Percentiles rank a stretch among this genome's conserved stretches.
Conservation (phyloP, 1,140 invertebrate species). For the Dreissena rostriformis region DNA sequence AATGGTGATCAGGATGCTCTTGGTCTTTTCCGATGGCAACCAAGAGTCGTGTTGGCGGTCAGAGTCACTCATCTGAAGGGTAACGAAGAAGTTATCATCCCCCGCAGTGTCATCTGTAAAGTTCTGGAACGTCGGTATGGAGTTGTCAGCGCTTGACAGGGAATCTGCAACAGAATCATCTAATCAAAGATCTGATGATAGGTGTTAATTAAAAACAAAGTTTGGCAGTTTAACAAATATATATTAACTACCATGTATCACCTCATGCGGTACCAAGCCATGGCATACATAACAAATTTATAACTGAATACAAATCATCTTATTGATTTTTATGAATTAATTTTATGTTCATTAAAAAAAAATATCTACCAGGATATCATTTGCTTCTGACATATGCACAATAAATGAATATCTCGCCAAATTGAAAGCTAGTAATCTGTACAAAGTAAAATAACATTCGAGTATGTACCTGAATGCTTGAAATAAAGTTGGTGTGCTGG, state of each 20-base stretch:
- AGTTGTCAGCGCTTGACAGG: slow-evolving; percentile 21
- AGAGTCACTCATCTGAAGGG: slow-evolving; percentile 76
- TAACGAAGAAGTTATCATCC: slow-evolving; percentile 76
- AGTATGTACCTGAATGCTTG: slow-evolving; percentile 1
- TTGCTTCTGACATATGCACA: not conserved
- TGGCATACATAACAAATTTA: no score
- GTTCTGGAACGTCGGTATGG: slow-evolving; percentile 51
- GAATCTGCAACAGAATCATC: not conserved
- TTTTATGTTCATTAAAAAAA: no score
- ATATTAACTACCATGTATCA: no score
- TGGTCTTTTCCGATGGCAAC: slow-evolving; percentile 87
- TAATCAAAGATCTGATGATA: no score
- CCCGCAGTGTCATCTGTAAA: slow-evolving; percentile 50
- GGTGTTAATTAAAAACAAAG: no score
- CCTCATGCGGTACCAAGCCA: no score
- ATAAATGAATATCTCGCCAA: no score
- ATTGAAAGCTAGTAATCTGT: no score
- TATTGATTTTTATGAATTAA: no score
- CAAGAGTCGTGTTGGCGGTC: slow-evolving; percentile 89
- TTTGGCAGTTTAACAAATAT: no score
- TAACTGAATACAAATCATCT: no score
- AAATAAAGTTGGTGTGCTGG: slow-evolving; percentile 40
- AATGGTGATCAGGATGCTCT: slow-evolving; percentile 85
- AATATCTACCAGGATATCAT: not conserved
- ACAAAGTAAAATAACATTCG: no score